Base-by-base conservation (phyloP, 2,888 invertebrate species). In the Laothoe populi region DNA sequence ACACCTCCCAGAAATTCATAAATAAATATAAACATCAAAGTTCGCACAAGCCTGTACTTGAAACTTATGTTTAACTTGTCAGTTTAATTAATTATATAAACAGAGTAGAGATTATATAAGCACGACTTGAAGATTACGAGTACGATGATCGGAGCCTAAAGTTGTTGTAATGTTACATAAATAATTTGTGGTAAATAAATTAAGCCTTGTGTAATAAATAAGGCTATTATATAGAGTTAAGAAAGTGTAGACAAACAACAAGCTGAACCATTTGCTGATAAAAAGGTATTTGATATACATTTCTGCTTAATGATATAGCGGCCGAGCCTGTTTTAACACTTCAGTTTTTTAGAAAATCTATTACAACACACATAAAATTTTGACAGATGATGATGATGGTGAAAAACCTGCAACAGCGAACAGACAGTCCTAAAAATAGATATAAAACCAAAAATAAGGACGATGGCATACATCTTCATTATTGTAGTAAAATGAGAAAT, bases 41-140 rank as follows among this genome's bases (percentile, higher is more conserved):
- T 62, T 61, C 59, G 64, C 64, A 31, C 31, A 53, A 53, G 31
- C 7, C 53, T 53, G 53, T 35, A 53, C 68, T 70, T 68, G 53
- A 70, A 67, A 67, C 66, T 61, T 61, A 24, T 64, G 70, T 65
- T 74, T 66, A 66, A 68, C 70, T 72, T 70, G 60, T 61, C 64
- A 63, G 59, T 59, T 59, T 59, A 44, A 59, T 71, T 66, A 75
- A 75, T 75, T 74, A 72, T 73, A 70, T 72, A 71, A 70, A 68
- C 71, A 68, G 63, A 69, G 71, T 75, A n/a, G n/a, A n/a, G n/a
- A n/a, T n/a, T n/a, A n/a, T 77, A 75, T 69, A 66, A 69, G 70
- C 73, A 73, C 74, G 72, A 70, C 67, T 71, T 67, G 62, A 62
- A 72, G 71, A 77, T 77, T 77, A 76, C 66, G 64, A 67, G 68